Percentiles rank a stretch among this genome's conserved stretches.
Evolutionary conservation across 2,797 vertebrate genomes (phyloP).

Genomic region (Orestias chungarensis): DNA sequence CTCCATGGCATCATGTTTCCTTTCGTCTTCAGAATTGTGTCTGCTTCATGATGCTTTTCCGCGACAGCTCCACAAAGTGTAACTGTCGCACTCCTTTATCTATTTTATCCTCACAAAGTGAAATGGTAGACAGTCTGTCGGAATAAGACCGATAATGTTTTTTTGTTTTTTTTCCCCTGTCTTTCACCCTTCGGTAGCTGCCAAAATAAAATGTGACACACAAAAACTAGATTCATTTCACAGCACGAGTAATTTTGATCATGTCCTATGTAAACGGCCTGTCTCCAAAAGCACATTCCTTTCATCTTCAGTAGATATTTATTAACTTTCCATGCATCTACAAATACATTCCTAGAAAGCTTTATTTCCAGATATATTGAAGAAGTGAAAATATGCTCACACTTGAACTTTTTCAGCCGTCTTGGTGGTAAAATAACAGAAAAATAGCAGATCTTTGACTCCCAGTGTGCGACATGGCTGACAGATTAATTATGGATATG

Average conservation of each 20-base stretch:
- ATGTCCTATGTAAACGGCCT: conserved; percentile 30
- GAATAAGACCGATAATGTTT: conserved; percentile 29
- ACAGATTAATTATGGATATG: conserved; percentile 71
- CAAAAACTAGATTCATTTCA: conserved; percentile 63
- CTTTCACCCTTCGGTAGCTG: conserved; percentile 44
- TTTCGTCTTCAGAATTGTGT: conserved; percentile 55
- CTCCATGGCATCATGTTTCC: conserved; percentile 67
- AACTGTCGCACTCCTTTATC: conserved; percentile 36
- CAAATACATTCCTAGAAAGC: conserved; percentile 35
- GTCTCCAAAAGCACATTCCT: conserved; percentile 32
- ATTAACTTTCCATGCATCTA: conserved; percentile 30
- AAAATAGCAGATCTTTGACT: conserved; percentile 52
- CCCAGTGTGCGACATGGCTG: conserved; percentile 60
- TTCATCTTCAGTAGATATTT: conserved; percentile 23
- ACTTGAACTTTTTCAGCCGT: conserved; percentile 54
- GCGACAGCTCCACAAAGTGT: conserved; percentile 33
- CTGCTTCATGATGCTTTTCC: conserved; percentile 44
- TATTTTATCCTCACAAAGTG: conserved; percentile 32
- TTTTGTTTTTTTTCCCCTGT: conserved; percentile 17
- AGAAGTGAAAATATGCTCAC: conserved; percentile 52
- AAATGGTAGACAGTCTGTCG: conserved; percentile 19
- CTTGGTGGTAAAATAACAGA: conserved; percentile 50
- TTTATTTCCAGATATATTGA: conserved; percentile 35
- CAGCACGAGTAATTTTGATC: conserved; percentile 52
- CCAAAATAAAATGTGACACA: conserved; percentile 67